phyloP scores from a whole-genome alignment of 2,113 vertebrate genomes.

The Chaetodon auriga region DNA sequence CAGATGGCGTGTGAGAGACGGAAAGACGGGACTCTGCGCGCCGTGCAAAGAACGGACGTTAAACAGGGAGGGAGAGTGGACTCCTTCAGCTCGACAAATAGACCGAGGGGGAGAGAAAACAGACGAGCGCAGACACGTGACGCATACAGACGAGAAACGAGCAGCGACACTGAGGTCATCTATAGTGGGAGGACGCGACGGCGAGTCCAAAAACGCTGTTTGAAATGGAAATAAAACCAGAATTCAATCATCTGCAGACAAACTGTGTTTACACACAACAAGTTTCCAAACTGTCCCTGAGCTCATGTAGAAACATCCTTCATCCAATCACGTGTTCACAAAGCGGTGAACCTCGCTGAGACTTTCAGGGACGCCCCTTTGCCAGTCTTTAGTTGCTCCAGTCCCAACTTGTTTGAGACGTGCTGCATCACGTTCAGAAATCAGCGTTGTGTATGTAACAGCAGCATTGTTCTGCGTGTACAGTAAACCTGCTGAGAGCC shows the following conservation, averaged over 20 bases:
- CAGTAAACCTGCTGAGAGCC: background rate
- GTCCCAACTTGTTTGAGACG: no score
- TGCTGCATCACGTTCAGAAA: no score
- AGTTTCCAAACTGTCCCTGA: no score
- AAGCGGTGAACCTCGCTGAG: no score
- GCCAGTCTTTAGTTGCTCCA: no score
- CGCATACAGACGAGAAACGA: constrained; percentile 42
- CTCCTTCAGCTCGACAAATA: constrained; percentile 39
- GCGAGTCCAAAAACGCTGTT: no score
- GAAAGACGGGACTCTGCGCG: constrained; percentile 9
- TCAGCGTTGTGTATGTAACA: background rate
- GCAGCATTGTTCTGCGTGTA: background rate
- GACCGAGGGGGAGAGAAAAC: constrained; percentile 21
- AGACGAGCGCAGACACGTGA: constrained; percentile 11
- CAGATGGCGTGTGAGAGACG: constrained; percentile 57
- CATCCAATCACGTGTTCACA: no score
- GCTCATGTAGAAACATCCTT: no score
- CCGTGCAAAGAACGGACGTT: constrained; percentile 43
- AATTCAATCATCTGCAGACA: no score
- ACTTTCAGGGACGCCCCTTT: no score
- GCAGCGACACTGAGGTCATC: constrained; percentile 47
- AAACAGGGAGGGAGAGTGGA: constrained; percentile 26
- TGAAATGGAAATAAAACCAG: no score
- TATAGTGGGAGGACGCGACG: constrained; percentile 16
- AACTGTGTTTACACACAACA: no score